Percentiles rank a stretch among this genome's conserved stretches.
Evolutionary conservation across 1,140 invertebrate species (phyloP).

Genomic region (Maconellicoccus hirsutus): DNA sequence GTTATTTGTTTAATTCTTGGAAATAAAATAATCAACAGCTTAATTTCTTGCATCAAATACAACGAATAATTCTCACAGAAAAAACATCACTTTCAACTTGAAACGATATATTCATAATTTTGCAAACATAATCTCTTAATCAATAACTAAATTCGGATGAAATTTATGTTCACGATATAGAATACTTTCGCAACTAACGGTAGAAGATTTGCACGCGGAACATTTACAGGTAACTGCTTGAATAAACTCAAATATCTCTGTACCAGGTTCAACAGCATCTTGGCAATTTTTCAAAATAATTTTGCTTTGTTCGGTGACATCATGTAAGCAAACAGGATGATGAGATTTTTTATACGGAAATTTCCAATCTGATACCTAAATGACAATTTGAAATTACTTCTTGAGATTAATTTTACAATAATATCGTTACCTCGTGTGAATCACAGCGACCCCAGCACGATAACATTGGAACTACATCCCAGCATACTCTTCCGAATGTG

Average conservation of each 20-base stretch:
- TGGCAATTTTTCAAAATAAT: constrained; percentile 51
- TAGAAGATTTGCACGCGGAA: constrained; percentile 40
- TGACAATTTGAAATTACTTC: constrained; percentile 27
- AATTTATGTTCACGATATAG: constrained; percentile 30
- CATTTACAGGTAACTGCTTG: constrained; percentile 51
- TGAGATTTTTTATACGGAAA: constrained; percentile 72
- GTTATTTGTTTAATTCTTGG: too few relatives aligned
- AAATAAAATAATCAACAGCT: too few relatives aligned
- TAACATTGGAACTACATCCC: constrained; percentile 56
- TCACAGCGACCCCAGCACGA: constrained; percentile 74
- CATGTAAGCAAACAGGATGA: constrained; percentile 74
- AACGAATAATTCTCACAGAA: too few relatives aligned
- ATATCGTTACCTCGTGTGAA: constrained; percentile 64
- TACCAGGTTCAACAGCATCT: constrained; percentile 42
- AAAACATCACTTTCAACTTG: too few relatives aligned
- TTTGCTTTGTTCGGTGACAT: constrained; percentile 41
- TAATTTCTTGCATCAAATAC: too few relatives aligned
- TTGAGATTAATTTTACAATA: not conserved
- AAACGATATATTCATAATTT: too few relatives aligned
- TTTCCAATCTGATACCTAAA: constrained; percentile 66
- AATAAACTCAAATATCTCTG: constrained; percentile 46
- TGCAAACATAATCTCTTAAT: not conserved
- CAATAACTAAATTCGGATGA: not conserved
- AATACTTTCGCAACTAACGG: constrained; percentile 43
- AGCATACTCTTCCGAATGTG: constrained; percentile 49